These are phyloP conservation scores for Notocelia uddmanniana DNA, from an alignment of 2,888 invertebrate genomes.

Conservation along the genomic window DNA sequence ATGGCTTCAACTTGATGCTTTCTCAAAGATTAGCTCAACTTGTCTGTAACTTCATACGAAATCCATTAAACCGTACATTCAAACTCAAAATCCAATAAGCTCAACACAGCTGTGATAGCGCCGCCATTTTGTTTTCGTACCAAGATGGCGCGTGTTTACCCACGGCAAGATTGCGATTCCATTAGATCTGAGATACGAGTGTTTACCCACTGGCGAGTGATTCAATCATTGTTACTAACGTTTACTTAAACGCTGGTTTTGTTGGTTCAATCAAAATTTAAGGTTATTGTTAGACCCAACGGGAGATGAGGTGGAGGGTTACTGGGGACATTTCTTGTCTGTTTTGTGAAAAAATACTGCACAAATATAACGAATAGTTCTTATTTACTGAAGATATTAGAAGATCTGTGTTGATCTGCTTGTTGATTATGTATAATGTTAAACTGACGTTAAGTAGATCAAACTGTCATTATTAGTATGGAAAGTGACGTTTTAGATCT, in stretches of 20 bases:
- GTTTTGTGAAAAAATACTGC: background rate
- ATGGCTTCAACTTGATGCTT: background rate
- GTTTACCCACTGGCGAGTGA: constrained; percentile 37
- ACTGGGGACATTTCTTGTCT: background rate
- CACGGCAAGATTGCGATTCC: constrained; percentile 34
- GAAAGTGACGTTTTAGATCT: no score
- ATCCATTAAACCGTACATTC: constrained; percentile 10
- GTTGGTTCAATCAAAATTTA: constrained; percentile 44
- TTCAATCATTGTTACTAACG: constrained; percentile 43
- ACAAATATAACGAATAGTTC: background rate
- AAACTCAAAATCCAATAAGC: constrained; percentile 15
- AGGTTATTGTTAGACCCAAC: constrained; percentile 29
- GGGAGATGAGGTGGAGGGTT: background rate
- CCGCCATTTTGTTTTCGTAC: constrained; percentile 35
- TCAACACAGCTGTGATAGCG: constrained; percentile 33
- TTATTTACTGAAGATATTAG: no score
- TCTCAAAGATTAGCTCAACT: background rate
- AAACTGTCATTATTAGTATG: no score
- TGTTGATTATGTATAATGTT: no score
- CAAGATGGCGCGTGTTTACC: constrained; percentile 39
- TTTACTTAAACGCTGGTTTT: constrained; percentile 44
- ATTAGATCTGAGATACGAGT: constrained; percentile 39
- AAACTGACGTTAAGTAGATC: no score
- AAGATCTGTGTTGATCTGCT: no score
- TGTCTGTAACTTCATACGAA: background rate